A percentile compares a stretch with the other conserved stretches of the same genome.
These are phyloP conservation scores for Motacilla tschutschensis DNA, from an alignment of 2,113 vertebrate species.

Conservation along the genomic window DNA sequence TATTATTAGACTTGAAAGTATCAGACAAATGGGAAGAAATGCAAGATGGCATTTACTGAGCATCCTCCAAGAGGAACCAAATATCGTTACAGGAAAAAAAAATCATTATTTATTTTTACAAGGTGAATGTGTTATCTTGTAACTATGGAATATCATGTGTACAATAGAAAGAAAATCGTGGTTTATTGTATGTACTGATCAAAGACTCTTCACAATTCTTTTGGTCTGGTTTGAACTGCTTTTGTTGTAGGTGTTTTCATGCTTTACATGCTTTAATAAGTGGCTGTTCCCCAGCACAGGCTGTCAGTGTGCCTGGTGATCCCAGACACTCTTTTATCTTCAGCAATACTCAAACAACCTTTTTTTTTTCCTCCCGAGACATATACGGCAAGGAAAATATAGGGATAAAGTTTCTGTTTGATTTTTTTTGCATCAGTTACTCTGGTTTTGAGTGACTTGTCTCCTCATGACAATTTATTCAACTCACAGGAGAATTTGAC, in stretches of 20 bases:
- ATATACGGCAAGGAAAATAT: neutral
- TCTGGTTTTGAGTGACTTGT: neutral
- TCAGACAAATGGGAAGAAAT: neutral
- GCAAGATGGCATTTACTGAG: neutral
- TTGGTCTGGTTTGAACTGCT: constrained; percentile 9
- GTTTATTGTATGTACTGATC: neutral
- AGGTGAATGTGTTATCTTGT: neutral
- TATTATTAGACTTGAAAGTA: neutral
- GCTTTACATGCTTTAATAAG: neutral
- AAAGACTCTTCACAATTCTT: neutral
- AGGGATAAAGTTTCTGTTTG: neutral
- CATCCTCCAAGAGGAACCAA: neutral
- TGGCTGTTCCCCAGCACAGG: neutral
- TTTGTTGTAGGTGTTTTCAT: constrained; percentile 4
- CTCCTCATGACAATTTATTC: neutral
- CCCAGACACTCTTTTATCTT: constrained; percentile 28
- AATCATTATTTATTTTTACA: accelerated
- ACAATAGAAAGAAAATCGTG: neutral
- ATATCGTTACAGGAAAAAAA: neutral
- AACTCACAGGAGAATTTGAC: neutral
- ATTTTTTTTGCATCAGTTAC: neutral
- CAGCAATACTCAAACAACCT: neutral
- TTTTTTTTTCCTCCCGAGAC: neutral
- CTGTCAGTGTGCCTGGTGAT: constrained; percentile 20
- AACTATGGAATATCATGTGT: neutral